Conservation (phyloP, 2,113 vertebrate genomes). For the Mungos mungo region DNA sequence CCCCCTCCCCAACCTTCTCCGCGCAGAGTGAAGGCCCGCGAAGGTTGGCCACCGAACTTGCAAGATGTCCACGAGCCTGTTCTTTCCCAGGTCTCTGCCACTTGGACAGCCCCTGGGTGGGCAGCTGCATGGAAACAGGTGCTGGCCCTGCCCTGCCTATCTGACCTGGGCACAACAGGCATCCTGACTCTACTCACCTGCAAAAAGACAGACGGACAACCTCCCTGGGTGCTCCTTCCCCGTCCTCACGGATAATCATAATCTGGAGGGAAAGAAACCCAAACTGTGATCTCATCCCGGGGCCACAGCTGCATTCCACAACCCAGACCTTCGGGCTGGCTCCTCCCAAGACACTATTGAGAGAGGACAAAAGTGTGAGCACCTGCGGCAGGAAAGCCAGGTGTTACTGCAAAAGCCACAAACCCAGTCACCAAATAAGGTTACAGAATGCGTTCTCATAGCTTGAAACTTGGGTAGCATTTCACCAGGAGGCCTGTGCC, state of each 20-base stretch:
- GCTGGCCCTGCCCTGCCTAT: too few species aligned
- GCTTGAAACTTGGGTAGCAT: too few species aligned
- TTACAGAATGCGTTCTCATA: fast-evolving
- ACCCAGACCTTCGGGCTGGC: neutral
- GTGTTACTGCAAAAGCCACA: neutral
- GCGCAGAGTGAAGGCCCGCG: neutral
- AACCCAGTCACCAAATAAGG: fast-evolving
- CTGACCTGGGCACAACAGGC: neutral
- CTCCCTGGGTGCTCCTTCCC: too few species aligned
- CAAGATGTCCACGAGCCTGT: neutral
- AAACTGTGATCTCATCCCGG: neutral
- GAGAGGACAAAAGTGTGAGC: neutral
- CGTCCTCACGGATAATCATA: neutral
- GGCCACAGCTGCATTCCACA: neutral
- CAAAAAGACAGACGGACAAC: neutral
- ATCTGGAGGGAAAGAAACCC: neutral
- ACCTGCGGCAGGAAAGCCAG: neutral
- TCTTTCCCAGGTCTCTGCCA: slow-evolving; percentile 53
- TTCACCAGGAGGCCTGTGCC: neutral
- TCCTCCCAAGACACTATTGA: neutral
- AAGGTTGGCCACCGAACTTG: neutral
- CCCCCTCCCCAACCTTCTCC: neutral
- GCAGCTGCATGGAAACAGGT: neutral
- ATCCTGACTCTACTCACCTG: neutral
- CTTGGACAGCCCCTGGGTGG: slow-evolving; percentile 43